Evolutionary conservation across 2,888 invertebrate genomes (phyloP), one percentile per base, ranked within the genome.

Genomic region (Pseudococcus longispinus): DNA sequence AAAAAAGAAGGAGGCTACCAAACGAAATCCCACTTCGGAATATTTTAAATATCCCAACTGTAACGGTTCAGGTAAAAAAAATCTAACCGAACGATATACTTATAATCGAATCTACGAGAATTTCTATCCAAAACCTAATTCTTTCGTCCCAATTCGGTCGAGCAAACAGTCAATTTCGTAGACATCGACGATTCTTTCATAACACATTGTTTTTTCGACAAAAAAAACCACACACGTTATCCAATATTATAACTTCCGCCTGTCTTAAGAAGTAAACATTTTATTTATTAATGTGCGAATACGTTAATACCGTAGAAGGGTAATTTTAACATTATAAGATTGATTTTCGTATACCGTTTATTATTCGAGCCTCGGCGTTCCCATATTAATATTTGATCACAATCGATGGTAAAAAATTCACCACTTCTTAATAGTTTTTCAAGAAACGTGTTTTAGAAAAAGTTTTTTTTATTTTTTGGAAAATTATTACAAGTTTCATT

Each of bases 221-320:
- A 70, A 70, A 65, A 65, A 37, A 37, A 37, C 37, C 32, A 70
- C 4, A 32, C 29, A 29, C 26, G 18, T 29, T 15, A 26, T 13
- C 70, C 18, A 70, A 26, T 15, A 65, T 9, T 0, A 37, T 65
- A 29, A 26, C 18, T 65, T 29, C 11, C 18, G 29, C 70, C 70
- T 11, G 8, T 70, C 70, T n/a, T 32, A 70, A 70, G 70, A 29
- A 29, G 70, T 70, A 13, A 29, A 29, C 32, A 70, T 70, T 70
- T 70, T 70, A 70, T 70, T 70, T 70, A 70, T 70, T 70, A 70
- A 70, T 70, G 70, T 29, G 4, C 29, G 29, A 15, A 70, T 70
- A 32, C 29, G 65, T 26, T 8, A 65, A 65, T 29, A 26, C 18
- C 18, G 26, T 15, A 5, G 1, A 15, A 6, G 2, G 29, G 70